Evolutionary conservation across 2,888 invertebrate genomes (phyloP), one percentile per base, ranked within the genome.

Genomic region (Sinotaia quadrata): DNA sequence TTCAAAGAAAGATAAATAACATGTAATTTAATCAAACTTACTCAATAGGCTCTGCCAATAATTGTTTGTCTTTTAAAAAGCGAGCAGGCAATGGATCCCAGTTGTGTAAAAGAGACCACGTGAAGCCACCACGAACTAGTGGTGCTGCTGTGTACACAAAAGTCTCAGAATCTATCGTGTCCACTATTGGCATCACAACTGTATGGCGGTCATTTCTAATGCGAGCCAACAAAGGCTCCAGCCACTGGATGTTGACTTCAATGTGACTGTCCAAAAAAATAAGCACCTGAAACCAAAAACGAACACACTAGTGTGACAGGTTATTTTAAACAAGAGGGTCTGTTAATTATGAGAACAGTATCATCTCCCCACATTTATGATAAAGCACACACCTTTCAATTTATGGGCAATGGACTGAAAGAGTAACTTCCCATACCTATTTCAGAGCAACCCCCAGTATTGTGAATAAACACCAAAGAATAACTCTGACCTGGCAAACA

Each of bases 211-310:
- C 91, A 59, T 92, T 91, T 0, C 92, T 89, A 24, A 98, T 92
- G 66, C 94, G 91, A 0, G 91, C 88, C 18, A 98, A 87, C 5
- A 98, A 88, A 0, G 98, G 98, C 76, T 95, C 92, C 67, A 97
- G 87, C 98, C 98, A 98, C 75, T 92, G 91, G 1, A 90, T 89
- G 85, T 98, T 98, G 1, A 97, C 96, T 90, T 98, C 98, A 75
- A 97, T 93, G 84, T 98, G 98, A 74, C 96, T 96, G 87, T 98
- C 98, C 4, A 98, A 89, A 86, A 98, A 98, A 2, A 98, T 92
- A 36, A 98, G 87, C 0, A 96, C 93, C 92, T 94, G 84, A 52
- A 83, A 81, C n/a, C n/a, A n/a, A n/a, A n/a, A n/a, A n/a, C n/a
- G n/a, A n/a, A n/a, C n/a, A n/a, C n/a, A n/a, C n/a, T n/a, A n/a